These are phyloP conservation scores for Coryphaenoides rupestris DNA, from an alignment of 2,113 vertebrate species.

Conservation along the genomic window DNA sequence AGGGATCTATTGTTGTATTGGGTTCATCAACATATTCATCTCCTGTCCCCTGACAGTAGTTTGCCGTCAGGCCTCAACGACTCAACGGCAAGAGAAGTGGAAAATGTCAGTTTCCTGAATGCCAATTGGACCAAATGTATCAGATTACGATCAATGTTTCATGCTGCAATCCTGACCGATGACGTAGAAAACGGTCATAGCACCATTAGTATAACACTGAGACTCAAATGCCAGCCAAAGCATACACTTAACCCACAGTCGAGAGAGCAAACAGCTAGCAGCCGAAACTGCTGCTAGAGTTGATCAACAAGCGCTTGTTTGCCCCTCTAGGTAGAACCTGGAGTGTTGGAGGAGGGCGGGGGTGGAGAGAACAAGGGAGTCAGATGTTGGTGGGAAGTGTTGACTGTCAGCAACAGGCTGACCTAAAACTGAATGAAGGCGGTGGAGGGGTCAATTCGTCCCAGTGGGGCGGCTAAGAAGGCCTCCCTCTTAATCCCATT, in stretches of 20 bases:
- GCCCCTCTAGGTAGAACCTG: background rate
- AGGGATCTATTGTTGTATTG: conserved; percentile 7
- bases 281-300: conserved; percentile 3
- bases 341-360: background rate
- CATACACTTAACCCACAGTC: background rate
- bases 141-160: conserved; percentile 14
- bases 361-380: conserved; percentile 10
- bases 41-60: conserved; percentile 29
- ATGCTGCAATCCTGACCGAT: background rate
- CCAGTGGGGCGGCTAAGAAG: conserved; percentile 17
- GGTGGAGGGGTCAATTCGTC: conserved; percentile 50
- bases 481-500: conserved; percentile 27
- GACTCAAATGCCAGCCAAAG: conserved; percentile 7
- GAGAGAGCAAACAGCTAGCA: background rate
- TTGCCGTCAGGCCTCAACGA: conserved; percentile 34
- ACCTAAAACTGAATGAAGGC: conserved; percentile 50
- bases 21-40: conserved; percentile 43
- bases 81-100: conserved; percentile 15
- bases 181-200: background rate
- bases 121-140: conserved; percentile 2
- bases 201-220: too few relatives aligned
- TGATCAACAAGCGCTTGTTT: background rate
- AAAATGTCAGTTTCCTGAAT: conserved; percentile 24
- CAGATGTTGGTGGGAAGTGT: conserved; percentile 29
- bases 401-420: conserved; percentile 36